Conservation (phyloP, 2,113 vertebrate genomes). For the Brienomyrus brachyistius region DNA sequence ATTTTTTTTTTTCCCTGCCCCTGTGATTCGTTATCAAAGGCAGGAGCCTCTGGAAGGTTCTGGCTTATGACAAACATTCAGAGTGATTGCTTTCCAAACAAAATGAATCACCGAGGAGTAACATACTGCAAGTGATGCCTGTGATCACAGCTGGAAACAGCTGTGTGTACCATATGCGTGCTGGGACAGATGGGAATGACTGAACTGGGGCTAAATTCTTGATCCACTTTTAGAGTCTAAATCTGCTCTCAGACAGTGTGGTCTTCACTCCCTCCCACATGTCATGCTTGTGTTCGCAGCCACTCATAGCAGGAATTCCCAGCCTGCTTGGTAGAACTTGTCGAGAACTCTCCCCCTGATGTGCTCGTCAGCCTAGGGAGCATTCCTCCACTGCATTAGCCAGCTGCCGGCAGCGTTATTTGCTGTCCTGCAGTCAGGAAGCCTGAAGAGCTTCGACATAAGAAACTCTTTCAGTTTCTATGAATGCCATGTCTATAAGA, state of each 20-base stretch:
- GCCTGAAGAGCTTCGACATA: background rate
- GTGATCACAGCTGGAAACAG: background rate
- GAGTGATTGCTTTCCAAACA: background rate
- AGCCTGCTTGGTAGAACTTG: conserved; percentile 4
- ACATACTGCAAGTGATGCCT: background rate
- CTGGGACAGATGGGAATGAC: background rate
- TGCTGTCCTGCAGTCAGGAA: background rate
- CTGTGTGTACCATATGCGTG: background rate
- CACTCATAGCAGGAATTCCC: background rate
- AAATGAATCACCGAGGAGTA: background rate
- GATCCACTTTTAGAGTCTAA: background rate
- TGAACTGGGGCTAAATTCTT: background rate
- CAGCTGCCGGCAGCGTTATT: background rate
- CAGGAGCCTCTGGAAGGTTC: background rate
- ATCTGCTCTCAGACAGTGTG: background rate
- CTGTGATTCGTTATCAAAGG: background rate
- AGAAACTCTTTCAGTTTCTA: background rate
- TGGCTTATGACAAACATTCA: background rate
- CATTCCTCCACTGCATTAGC: background rate
- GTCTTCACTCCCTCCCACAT: background rate
- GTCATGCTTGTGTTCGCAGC: background rate
- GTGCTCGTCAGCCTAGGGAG: background rate
- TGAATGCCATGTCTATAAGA: background rate
- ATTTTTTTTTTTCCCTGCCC: background rate
- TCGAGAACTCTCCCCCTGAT: background rate